A percentile compares a stretch with the other conserved stretches of the same genome.
These are phyloP conservation scores for Pica pica DNA, from an alignment of 2,113 vertebrate species.

Conservation along the genomic window DNA sequence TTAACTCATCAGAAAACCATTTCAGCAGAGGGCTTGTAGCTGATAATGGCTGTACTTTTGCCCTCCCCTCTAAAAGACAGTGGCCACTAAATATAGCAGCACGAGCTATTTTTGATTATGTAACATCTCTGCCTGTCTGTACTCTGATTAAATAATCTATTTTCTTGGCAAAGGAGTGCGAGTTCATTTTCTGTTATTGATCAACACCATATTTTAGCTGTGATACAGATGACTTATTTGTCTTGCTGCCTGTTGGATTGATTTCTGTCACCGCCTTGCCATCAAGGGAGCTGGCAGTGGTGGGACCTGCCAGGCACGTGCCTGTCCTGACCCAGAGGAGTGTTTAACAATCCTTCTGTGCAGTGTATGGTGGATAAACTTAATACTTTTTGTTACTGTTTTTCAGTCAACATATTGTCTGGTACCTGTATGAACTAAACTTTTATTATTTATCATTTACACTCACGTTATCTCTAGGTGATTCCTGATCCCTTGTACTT, in stretches of 20 bases:
- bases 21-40: neutral
- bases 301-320: neutral
- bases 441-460: neutral
- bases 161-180: conserved; percentile 28
- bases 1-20: conserved; percentile 25
- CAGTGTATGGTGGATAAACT: neutral
- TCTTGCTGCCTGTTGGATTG: conserved; percentile 46
- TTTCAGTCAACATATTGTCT: neutral
- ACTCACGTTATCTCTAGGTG: neutral
- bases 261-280: neutral
- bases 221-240: conserved; percentile 37
- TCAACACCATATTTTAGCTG: conserved; percentile 40
- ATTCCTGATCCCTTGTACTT: neutral
- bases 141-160: conserved; percentile 54
- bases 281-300: neutral
- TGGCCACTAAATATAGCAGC: conserved; percentile 30
- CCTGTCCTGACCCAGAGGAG: neutral
- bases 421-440: neutral
- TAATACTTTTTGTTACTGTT: neutral
- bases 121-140: conserved; percentile 33
- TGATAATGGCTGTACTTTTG: conserved; percentile 15
- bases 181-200: conserved; percentile 58
- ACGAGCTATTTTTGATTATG: neutral
- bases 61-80: neutral
- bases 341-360: neutral